These are phyloP conservation scores for Pteromalus puparum DNA, from an alignment of 1,140 invertebrate species.

Conservation along the genomic window DNA sequence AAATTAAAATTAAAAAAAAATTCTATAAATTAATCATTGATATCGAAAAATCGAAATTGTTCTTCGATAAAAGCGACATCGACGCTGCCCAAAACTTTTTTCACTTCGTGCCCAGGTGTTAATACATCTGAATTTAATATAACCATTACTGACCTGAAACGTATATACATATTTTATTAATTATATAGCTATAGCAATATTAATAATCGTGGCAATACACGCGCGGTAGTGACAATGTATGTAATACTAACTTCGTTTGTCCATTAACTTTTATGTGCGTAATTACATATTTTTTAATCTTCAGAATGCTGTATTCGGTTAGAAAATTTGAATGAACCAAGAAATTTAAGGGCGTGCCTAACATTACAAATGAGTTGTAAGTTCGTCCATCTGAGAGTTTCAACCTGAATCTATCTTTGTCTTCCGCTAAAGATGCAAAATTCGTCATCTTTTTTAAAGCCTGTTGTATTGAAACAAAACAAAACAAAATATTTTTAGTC, in stretches of 20 bases:
- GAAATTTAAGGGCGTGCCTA: not conserved
- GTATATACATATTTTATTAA: not conserved
- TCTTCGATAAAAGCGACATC: not conserved
- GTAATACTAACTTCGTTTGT: not conserved
- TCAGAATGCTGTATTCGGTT: not conserved
- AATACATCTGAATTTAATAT: not conserved
- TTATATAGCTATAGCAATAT: not conserved
- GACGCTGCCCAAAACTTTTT: not conserved
- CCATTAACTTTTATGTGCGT: not conserved
- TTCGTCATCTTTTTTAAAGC: not conserved
- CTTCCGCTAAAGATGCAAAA: not conserved
- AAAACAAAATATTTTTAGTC: not conserved
- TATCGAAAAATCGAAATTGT: not conserved
- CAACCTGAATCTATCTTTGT: not conserved
- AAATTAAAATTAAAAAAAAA: not conserved
- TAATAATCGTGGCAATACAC: too few relatives aligned
- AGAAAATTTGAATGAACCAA: not conserved
- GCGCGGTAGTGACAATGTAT: too few relatives aligned
- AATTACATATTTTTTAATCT: not conserved
- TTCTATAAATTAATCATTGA: not conserved
- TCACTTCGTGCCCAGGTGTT: not conserved
- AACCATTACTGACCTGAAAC: not conserved
- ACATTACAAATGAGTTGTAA: not conserved
- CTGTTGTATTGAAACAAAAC: not conserved
- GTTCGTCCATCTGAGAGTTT: constrained; percentile 6